A percentile compares a stretch with the other conserved stretches of the same genome.
Conservation (phyloP, 2,113 vertebrate species). For the Menidia beryllina region DNA sequence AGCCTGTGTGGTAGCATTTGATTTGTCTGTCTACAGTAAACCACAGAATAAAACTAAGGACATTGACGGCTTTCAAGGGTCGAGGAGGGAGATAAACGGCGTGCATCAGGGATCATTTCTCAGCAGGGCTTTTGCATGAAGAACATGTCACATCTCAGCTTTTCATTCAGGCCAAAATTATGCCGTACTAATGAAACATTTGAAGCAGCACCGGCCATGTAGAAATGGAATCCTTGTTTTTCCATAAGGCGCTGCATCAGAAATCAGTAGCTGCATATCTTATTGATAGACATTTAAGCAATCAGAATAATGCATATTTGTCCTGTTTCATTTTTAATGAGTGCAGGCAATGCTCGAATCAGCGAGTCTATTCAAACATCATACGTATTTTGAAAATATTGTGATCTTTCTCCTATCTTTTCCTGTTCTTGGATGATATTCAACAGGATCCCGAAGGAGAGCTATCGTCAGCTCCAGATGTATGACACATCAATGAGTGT, state of each 20-base stretch:
- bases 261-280: slow-evolving; percentile 18
- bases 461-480: slow-evolving; percentile 12
- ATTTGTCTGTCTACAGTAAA: not conserved
- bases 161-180: not conserved
- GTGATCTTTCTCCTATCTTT: not conserved
- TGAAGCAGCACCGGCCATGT: not conserved
- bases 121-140: not conserved
- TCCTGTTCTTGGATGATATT: slow-evolving; percentile 9
- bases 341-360: not conserved
- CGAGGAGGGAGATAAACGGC: not conserved
- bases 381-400: not conserved
- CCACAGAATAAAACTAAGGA: not conserved
- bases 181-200: slow-evolving; percentile 5
- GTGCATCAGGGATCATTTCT: not conserved
- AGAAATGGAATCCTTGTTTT: slow-evolving; percentile 29
- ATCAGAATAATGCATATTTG: slow-evolving; percentile 23
- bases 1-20: not conserved
- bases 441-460: slow-evolving; percentile 6
- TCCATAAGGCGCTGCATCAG: slow-evolving; percentile 1
- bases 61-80: not conserved
- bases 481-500: slow-evolving; percentile 5
- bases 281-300: slow-evolving; percentile 12
- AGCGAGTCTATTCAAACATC: not conserved
- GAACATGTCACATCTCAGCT: not conserved
- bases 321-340: slow-evolving; percentile 23